A percentile compares a stretch with the other conserved stretches of the same genome.
phyloP scores from a whole-genome alignment of 2,113 vertebrate genomes.

The Noctilio leporinus region DNA sequence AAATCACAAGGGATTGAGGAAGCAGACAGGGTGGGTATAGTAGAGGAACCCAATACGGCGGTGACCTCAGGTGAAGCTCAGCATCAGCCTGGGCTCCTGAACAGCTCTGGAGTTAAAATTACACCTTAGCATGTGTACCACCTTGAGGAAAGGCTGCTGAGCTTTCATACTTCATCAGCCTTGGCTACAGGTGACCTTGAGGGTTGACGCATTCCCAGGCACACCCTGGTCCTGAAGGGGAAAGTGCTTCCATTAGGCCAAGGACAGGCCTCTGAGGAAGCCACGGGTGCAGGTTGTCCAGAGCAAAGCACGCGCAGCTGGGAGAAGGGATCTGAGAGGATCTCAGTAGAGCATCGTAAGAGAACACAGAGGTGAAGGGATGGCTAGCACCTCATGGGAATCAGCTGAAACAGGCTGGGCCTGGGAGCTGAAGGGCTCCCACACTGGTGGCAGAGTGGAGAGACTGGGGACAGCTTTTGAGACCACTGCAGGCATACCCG shows the following conservation, averaged over 20 bases:
- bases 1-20: background rate
- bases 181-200: background rate
- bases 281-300: background rate
- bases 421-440: background rate
- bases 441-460: background rate
- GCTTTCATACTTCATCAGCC: background rate
- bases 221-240: background rate
- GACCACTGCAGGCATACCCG: background rate
- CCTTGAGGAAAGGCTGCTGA: background rate
- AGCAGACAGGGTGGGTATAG: background rate
- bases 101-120: background rate
- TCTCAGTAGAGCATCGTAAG: background rate
- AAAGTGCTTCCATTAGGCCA: background rate
- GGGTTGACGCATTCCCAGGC: background rate
- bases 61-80: fast-evolving
- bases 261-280: background rate
- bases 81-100: background rate
- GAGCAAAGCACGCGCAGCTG: background rate
- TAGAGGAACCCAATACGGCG: background rate
- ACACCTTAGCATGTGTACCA: background rate
- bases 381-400: background rate
- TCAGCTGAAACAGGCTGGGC: background rate
- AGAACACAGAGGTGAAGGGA: background rate
- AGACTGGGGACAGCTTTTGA: background rate
- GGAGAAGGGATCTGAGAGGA: background rate